A percentile compares a stretch with the other conserved stretches of the same genome.
phyloP scores from a whole-genome alignment of 1,140 invertebrate genomes.

The Matsumurasca onukii region DNA sequence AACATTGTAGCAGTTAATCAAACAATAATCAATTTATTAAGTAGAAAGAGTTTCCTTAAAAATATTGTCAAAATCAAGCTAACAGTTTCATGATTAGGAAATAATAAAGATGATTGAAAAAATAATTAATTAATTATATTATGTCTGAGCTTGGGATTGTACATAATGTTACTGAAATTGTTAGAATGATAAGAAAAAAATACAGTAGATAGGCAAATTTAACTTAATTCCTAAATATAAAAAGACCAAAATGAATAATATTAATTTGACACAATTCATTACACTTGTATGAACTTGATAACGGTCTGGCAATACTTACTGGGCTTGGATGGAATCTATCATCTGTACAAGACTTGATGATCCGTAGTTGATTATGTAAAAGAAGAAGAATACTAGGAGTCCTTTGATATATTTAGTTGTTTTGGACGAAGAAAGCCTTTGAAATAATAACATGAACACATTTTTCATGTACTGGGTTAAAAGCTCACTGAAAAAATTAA shows the following conservation, averaged over 20 bases:
- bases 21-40: background rate
- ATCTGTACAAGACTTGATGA: constrained; percentile 68
- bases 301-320: too few relatives aligned
- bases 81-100: background rate
- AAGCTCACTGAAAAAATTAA: constrained; percentile 55
- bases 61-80: background rate
- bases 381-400: constrained; percentile 86
- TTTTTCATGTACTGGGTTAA: constrained; percentile 80
- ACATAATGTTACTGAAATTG: too few relatives aligned
- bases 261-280: too few relatives aligned
- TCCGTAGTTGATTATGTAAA: constrained; percentile 80
- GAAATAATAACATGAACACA: constrained; percentile 89
- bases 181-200: too few relatives aligned
- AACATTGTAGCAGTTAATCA: background rate
- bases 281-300: too few relatives aligned
- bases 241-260: too few relatives aligned
- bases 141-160: too few relatives aligned
- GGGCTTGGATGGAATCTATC: constrained; percentile 83
- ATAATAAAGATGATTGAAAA: constrained; percentile 17
- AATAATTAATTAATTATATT: background rate
- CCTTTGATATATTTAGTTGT: constrained; percentile 91
- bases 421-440: constrained; percentile 87
- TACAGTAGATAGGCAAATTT: too few relatives aligned
- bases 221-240: too few relatives aligned
- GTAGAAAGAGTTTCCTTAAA: background rate